phyloP scores from a whole-genome alignment of 2,113 vertebrate species.

The Andinoacara biseriatus region DNA sequence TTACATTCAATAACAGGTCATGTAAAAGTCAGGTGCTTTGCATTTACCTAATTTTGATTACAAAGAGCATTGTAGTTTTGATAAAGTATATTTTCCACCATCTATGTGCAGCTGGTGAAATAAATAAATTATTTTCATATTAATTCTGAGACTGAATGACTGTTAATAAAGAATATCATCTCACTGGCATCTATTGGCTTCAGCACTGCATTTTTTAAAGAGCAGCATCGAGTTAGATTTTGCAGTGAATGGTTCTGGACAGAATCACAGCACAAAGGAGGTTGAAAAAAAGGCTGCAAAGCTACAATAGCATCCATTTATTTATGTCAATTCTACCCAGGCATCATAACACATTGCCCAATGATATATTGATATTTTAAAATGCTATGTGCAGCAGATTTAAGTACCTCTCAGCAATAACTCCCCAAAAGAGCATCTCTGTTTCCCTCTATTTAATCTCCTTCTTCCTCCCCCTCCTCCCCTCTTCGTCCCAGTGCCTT shows the following conservation, averaged over 20 bases:
- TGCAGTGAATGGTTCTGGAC: neutral
- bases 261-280: neutral
- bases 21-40: neutral
- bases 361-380: conserved; percentile 66
- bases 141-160: neutral
- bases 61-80: neutral
- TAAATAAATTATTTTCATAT: neutral
- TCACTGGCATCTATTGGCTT: neutral
- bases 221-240: neutral
- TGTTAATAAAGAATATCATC: neutral
- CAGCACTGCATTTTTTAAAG: neutral
- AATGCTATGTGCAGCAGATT: conserved; percentile 65
- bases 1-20: neutral
- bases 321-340: conserved; percentile 31
- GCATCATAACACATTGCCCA: conserved; percentile 49
- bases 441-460: conserved; percentile 58
- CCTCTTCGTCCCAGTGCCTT: conserved; percentile 25
- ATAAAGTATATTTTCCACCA: neutral
- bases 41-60: neutral
- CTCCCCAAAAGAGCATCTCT: conserved; percentile 58
- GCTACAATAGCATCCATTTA: conserved; percentile 22
- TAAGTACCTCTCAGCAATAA: conserved; percentile 61
- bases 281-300: neutral
- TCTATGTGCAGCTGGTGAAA: neutral
- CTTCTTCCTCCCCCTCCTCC: conserved; percentile 10